Evolutionary conservation across 1,140 invertebrate genomes (phyloP).

Genomic region (Scylla paramamosain): DNA sequence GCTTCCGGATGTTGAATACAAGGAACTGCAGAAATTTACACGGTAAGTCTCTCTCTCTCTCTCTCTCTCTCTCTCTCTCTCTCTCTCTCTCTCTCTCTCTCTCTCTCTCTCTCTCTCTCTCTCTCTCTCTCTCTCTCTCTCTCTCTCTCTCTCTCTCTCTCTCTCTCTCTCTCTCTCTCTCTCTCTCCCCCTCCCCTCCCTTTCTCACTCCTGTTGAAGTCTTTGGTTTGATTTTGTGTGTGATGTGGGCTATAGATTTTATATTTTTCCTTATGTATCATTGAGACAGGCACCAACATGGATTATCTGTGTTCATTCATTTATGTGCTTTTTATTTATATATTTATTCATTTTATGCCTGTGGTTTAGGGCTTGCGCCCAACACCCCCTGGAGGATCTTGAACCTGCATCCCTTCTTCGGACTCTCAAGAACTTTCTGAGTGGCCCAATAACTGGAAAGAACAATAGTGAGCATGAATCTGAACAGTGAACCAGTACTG

Average conservation of each 20-base stretch:
- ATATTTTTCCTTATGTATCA: too few relatives aligned
- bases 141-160: neutral
- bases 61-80: neutral
- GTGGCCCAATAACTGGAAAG: too few relatives aligned
- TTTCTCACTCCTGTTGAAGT: neutral
- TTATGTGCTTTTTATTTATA: too few relatives aligned
- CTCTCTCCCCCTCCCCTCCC: neutral
- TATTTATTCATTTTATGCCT: neutral
- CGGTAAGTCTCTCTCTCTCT: constrained; percentile 51
- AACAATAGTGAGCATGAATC: too few relatives aligned
- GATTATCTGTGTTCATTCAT: too few relatives aligned
- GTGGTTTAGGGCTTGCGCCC: neutral
- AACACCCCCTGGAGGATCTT: too few relatives aligned
- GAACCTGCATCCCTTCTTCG: too few relatives aligned
- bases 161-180: neutral
- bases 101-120: neutral
- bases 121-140: neutral
- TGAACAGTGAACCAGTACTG: too few relatives aligned
- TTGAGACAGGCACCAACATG: too few relatives aligned
- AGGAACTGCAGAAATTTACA: constrained; percentile 66
- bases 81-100: neutral
- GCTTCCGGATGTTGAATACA: constrained; percentile 68
- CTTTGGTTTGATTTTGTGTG: neutral
- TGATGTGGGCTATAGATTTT: too few relatives aligned
- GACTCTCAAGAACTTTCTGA: too few relatives aligned